Evolutionary conservation across 35 echinoderm and acorn worm genomes (phyloP), one percentile per base, ranked within the genome.

Genomic region (Chiridota heheva): DNA sequence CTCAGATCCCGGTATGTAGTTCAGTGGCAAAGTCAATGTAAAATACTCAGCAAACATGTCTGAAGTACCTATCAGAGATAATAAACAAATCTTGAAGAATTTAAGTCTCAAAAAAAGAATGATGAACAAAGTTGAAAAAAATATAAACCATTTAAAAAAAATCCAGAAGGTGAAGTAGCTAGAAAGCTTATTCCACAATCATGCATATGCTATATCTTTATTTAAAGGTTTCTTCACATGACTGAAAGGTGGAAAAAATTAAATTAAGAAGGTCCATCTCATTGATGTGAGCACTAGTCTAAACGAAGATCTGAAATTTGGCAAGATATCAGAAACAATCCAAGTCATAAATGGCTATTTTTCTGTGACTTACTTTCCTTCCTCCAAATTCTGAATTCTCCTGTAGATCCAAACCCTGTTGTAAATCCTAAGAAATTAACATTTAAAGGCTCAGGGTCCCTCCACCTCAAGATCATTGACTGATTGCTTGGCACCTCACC

Each of bases 331-430:
- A n/a, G n/a, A 51, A 51, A 12, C 8, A 51, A 51, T 51, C n/a
- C 8, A n/a, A 51, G n/a, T 51, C n/a, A n/a, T 12, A 51, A 12
- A 12, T 51, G n/a, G n/a, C 47, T 51, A 12, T 51, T 51, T 8
- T n/a, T n/a, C n/a, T n/a, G n/a, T n/a, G 41, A 55, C 80, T 57
- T 73, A 96, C 93, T 74, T 41, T 87, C 70, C 42, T 91, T 98
- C 47, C 80, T 98, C 95, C 95, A 98, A 18, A 98, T 98, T 74
- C 85, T 91, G 47, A 98, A 98, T 72, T 98, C 95, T 44, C 95
- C 95, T 36, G 90, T 51, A 8, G 95, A 98, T 62, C 95, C 95
- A 42, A 81, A 81, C 28, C 95, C 95, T 40, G 95, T 98, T 20
- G 95, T 83, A 72, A 88, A 98, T 28, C 89, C 95, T 38, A 92